Base-by-base conservation (phyloP, 2,797 vertebrate genomes). In the Xyrichtys novacula region DNA sequence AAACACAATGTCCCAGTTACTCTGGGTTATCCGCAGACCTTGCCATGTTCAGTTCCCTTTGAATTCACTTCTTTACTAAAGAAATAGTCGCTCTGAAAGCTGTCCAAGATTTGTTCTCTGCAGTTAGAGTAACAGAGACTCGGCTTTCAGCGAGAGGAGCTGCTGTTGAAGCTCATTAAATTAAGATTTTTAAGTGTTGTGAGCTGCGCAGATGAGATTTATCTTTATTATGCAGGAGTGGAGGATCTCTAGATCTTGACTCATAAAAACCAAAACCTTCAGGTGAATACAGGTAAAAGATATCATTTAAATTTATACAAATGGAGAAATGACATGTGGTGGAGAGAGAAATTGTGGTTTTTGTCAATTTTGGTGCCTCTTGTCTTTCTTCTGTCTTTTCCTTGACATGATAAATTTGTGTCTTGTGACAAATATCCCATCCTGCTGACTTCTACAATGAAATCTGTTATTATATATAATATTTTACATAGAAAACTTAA, bases 21-120 rank as follows among this genome's bases (percentile, higher is more conserved):
- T 9, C 58, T 44, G 28, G 40, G 19, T 68, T 22, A 76, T 71
- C 50, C 22, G 0, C 62, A 71, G 81, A 81, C 81, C 72, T 73
- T 73, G 66, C 65, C 19, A 9, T 5, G 31, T 28, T 74, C 50
- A 8, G 29, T 36, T 58, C 48, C 32, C 59, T 55, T 46, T 50
- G 19, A 84, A 80, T 62, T 60, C 1, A 38, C 32, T 73, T 47
- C 39, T 22, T 20, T 40, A 8, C 44, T 12, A 47, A 19, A 76
- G 25, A 67, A 66, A 56, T 3, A 52, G 12, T 12, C 28, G 11
- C 39, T 17, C n/a, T 32, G 12, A 50, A 28, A 53, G n/a, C 22
- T 4, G n/a, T 48, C 20, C 16, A 20, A 53, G 10, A 34, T 69
- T 23, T n/a, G 15, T 46, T 52, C 2, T 34, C 19, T 52, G 48